These are phyloP conservation scores for Lucifuga dentata DNA, from an alignment of 2,113 vertebrate genomes.

Conservation along the genomic window DNA sequence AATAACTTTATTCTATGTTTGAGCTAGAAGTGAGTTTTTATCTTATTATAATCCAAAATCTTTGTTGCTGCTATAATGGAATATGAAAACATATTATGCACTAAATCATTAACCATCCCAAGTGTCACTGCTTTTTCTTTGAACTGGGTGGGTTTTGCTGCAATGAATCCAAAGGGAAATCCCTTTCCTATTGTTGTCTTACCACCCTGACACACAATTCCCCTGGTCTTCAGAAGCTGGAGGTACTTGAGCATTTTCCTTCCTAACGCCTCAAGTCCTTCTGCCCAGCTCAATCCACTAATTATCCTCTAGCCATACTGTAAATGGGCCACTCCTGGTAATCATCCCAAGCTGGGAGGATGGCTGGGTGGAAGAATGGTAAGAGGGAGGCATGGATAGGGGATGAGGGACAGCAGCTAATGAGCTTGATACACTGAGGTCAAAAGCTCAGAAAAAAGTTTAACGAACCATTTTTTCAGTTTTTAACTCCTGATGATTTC, in stretches of 20 bases:
- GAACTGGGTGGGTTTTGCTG: conserved; percentile 4
- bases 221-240: conserved; percentile 34
- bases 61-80: too few species aligned
- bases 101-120: background rate
- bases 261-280: conserved; percentile 67
- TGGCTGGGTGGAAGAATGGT: conserved; percentile 10
- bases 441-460: conserved; percentile 37
- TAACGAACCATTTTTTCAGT: too few species aligned
- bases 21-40: background rate
- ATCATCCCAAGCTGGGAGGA: conserved; percentile 63
- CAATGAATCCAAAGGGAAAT: conserved; percentile 45
- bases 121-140: conserved; percentile 4
- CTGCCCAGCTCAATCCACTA: conserved; percentile 73
- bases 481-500: conserved; percentile 62
- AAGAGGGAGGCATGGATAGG: conserved; percentile 28
- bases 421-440: conserved; percentile 39
- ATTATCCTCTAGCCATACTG: conserved; percentile 77
- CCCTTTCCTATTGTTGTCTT: conserved; percentile 42
- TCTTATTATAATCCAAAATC: background rate
- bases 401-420: conserved; percentile 47
- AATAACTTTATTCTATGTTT: too few species aligned
- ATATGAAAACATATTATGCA: background rate
- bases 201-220: conserved; percentile 41
- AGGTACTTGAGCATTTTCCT: conserved; percentile 46
- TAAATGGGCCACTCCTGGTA: conserved; percentile 77